A percentile compares a stretch with the other conserved stretches of the same genome.
These are phyloP conservation scores for Calliphora vomitoria DNA, from an alignment of 2,888 invertebrate genomes.

Conservation along the genomic window DNA sequence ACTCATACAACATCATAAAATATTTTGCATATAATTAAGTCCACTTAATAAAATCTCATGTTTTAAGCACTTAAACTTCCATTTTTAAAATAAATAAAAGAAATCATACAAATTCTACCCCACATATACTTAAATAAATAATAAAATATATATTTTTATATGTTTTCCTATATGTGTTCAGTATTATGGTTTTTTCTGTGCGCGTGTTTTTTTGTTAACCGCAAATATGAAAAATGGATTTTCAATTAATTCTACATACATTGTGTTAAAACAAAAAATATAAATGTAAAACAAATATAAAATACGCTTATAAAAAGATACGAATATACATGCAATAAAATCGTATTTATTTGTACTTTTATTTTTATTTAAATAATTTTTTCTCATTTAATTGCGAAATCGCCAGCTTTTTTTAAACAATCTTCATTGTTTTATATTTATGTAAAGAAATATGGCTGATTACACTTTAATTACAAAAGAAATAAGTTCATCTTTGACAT, in stretches of 20 bases:
- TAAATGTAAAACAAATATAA: constrained; percentile 5
- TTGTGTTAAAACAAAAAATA: constrained; percentile 22
- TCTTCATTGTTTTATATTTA: no score
- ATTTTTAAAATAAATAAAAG: constrained; percentile 30
- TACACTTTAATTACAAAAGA: no score
- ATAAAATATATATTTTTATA: not conserved
- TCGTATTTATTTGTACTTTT: constrained; percentile 24
- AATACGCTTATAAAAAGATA: not conserved
- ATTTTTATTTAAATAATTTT: not conserved
- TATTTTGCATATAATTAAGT: constrained; percentile 9
- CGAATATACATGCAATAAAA: not conserved
- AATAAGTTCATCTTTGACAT: no score
- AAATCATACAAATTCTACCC: not conserved
- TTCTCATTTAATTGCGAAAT: not conserved
- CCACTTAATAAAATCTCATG: constrained; percentile 11
- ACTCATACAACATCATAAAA: no score
- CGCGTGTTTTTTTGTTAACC: not conserved
- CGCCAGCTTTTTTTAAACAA: no score
- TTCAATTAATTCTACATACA: constrained; percentile 35
- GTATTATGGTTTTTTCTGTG: not conserved
- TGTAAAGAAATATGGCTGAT: no score
- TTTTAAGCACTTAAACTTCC: constrained; percentile 14
- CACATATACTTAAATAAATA: constrained; percentile 12
- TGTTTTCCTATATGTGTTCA: constrained; percentile 1
- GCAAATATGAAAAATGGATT: constrained; percentile 42